phyloP scores from a whole-genome alignment of 1,140 invertebrate species.

The Psix sp. region DNA sequence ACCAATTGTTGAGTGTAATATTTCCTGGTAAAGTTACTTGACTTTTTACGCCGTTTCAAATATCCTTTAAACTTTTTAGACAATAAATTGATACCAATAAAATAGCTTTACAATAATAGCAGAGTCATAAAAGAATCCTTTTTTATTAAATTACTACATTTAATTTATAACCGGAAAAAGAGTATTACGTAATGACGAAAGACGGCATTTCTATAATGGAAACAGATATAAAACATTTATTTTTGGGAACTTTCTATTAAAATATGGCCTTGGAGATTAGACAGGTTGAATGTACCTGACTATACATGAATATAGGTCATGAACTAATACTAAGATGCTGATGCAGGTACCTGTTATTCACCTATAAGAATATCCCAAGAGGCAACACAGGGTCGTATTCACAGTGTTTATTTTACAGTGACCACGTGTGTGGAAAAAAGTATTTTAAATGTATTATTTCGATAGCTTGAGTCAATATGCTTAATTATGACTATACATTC shows the following conservation, averaged over 20 bases:
- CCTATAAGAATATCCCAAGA: conserved; percentile 4
- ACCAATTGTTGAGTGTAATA: too few species aligned
- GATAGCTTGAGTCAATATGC: too few species aligned
- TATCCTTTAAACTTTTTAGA: too few species aligned
- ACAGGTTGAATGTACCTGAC: conserved; percentile 45
- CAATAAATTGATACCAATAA: too few species aligned
- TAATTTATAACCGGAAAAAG: conserved; percentile 5
- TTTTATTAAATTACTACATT: not conserved
- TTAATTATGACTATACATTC: too few species aligned
- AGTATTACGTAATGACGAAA: conserved; percentile 16
- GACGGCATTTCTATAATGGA: conserved; percentile 19
- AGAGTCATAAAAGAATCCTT: not conserved
- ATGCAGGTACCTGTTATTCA: conserved; percentile 24
- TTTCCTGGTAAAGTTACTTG: too few species aligned
- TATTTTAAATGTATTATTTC: conserved; percentile 3
- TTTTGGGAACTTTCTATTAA: conserved; percentile 40
- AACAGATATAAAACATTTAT: conserved; percentile 11
- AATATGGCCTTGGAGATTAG: conserved; percentile 35
- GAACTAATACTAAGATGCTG: conserved; percentile 25
- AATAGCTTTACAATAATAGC: too few species aligned
- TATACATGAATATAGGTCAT: conserved; percentile 39
- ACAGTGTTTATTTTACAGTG: not conserved
- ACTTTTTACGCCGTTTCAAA: too few species aligned
- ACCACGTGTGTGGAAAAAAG: not conserved
- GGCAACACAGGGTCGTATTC: conserved; percentile 10